Evolutionary conservation across 2,113 vertebrate species (phyloP), one percentile per base, ranked within the genome.

Genomic region (Nothocercus julius): DNA sequence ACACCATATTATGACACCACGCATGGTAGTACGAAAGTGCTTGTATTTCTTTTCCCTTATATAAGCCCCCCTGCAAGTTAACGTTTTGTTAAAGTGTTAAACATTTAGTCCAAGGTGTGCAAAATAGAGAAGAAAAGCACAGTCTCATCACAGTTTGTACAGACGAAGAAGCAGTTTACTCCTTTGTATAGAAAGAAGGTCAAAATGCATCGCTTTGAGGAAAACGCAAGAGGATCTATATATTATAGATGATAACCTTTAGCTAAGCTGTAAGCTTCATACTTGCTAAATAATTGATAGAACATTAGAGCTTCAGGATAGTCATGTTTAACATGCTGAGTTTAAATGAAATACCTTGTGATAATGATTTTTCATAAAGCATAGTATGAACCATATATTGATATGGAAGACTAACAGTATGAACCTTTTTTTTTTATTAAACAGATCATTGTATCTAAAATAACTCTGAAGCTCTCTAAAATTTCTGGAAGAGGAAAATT

Each of bases 161-260:
- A 85, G 74, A 53, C 70, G 66, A 8, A 86, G 28, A 59, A 85
- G 30, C 9, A 68, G 32, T 25, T 79, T 34, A 68, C 13, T 73
- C 34, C 80, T 91, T 62, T 54, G 62, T 86, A 16, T 5, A 84
- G 85, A 18, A 76, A 75, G 76, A 84, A 94, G 68, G 90, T 86
- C 69, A 94, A 93, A 83, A 74, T 27, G 3, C 22, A 13, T 0
- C 1, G 27, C 92, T 95, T 79, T 81, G 0, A 6, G 87, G 47
- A 90, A 94, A 86, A 88, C 34, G 76, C 15, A 86, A 79, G 56
- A 62, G 88, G 76, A 53, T 76, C 20, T 54, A 78, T 82, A 11
- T 84, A 94, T 79, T 90, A 81, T 49, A 83, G 80, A 95, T 88
- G 17, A 95, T 47, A 90, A 94, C 62, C 68, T 92, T 94, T 79